Base-by-base conservation (phyloP, 2,797 vertebrate species). In the Characodon lateralis region DNA sequence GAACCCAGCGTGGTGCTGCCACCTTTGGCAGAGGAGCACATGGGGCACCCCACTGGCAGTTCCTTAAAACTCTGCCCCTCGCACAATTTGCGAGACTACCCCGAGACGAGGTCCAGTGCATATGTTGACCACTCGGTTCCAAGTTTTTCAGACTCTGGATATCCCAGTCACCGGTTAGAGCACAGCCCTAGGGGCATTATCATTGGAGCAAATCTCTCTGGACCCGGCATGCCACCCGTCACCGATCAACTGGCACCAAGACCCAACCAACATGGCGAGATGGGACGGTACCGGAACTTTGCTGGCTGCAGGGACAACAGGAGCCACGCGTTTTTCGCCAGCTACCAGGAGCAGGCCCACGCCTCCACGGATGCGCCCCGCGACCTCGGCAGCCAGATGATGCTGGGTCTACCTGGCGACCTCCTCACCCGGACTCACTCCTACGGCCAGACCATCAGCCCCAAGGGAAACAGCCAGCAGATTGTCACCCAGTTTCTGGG, bases 261-360 rank as follows among this genome's bases (percentile, higher is more conserved):
- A 91, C 71, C 90, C 53, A 91, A 90, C 87, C 93, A 93, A 84
- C 95, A 95, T 91, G 93, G 93, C 88, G 91, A 92, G 80, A 92
- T 94, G 86, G 93, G 93, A 92, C 92, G 94, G 86, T 95, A 95
- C 76, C 93, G 94, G 86, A 95, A 95, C 93, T 93, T 95, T 75
- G 50, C 90, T 70, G 89, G 92, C 91, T 95, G 92, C 91, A 94
- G 93, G 63, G 95, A 95, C 89, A 90, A 88, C 89, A 92, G 94
- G 72, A 94, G 90, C 83, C 94, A 94, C 84, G 85, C 93, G 53
- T 95, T 95, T 91, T 94, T 96, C 82, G 77, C 93, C 13, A 87
- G 92, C 50, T 95, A 95, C 74, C 94, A 94, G 85, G 94, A 96
- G 82, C 95, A 96, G 95, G 95, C 95, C 95, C 94, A 95, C 76